Evolutionary conservation across 1,140 invertebrate species (phyloP), one percentile per base, ranked within the genome.

Genomic region (Cydia splendana): DNA sequence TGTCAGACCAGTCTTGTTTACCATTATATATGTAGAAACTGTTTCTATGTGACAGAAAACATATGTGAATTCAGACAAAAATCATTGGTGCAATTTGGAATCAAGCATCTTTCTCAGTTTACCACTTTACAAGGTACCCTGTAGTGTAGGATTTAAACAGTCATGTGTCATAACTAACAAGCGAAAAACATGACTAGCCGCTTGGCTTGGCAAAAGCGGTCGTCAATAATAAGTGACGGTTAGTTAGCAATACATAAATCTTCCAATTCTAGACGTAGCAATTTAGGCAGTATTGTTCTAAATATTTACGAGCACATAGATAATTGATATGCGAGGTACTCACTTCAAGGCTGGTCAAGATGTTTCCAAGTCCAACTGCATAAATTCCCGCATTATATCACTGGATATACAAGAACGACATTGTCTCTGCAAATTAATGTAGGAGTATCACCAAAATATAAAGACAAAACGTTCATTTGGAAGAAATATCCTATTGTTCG

Each of bases 291-390:
- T 38, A 34, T 69, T 38, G 30, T 30, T 69, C 12, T 71, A 42
- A 71, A 71, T 18, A 38, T 34, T 18, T n/a, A 71, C 34, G 34
- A 18, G n/a, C 67, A 71, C 67, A 38, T 38, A 71, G 67, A 71
- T 71, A 42, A 71, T 69, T 71, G 67, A 71, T 18, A 38, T 71
- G 34, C 30, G 67, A 71, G n/a, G 79, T 87, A 93, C 91, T 93
- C 79, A 93, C 91, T 93, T 92, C 88, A 90, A 91, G 89, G 89
- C 91, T 92, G 88, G 89, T 93, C 91, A 93, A 92, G 91, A 91
- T 88, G 85, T 88, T 90, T 87, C 87, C 83, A 91, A 84, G 82
- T 86, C 85, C 48, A 88, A 84, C 82, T 83, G 82, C 80, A 82
- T 82, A 80, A 81, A 82, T 79, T 82, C 83, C 90, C 84, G 90